Evolutionary conservation across 2,797 vertebrate species (phyloP), one percentile per base, ranked within the genome.

Genomic region (Craterocephalus amniculus): DNA sequence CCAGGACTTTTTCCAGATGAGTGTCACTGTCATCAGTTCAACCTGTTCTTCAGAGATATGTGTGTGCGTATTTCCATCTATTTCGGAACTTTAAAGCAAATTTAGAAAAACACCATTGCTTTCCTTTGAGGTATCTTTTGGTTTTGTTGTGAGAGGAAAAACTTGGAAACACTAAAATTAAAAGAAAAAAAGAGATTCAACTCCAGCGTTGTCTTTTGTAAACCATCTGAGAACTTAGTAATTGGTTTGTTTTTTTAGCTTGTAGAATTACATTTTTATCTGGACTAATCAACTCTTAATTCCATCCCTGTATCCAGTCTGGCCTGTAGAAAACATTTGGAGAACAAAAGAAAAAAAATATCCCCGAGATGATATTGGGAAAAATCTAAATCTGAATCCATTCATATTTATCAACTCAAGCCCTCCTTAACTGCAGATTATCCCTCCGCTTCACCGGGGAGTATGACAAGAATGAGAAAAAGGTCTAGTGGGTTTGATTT

Each of bases 401-500:
- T 75, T 85, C 63, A 72, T 75, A 72, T 83, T 81, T 71, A 81
- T 74, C 67, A 72, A 60, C 40, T 24, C 70, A 51, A 51, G 65
- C 63, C 72, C 63, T 48, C 65, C 26, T 80, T 67, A 80, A 76
- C 78, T 61, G 62, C 76, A 78, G 68, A 81, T 80, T 67, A 82
- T 82, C 69, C 70, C 52, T 4, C 2, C 26, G 76, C 64, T 63
- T 77, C 64, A 27, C 62, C 48, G 34, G 45, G 54, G 63, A 70
- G 56, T 60, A 64, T 31, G 72, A 80, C 73, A 79, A 76, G 65
- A 83, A 78, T 73, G 78, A 75, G 75, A 87, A 83, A 77, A 85
- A 83, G 72, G 82, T 89, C 78, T 81, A 79, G 63, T 13, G 29
- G 52, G 75, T 87, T 88, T 84, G 58, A 71, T 81, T 83, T 83